phyloP scores from a whole-genome alignment of 2,888 invertebrate genomes.

The Axea sp. region DNA sequence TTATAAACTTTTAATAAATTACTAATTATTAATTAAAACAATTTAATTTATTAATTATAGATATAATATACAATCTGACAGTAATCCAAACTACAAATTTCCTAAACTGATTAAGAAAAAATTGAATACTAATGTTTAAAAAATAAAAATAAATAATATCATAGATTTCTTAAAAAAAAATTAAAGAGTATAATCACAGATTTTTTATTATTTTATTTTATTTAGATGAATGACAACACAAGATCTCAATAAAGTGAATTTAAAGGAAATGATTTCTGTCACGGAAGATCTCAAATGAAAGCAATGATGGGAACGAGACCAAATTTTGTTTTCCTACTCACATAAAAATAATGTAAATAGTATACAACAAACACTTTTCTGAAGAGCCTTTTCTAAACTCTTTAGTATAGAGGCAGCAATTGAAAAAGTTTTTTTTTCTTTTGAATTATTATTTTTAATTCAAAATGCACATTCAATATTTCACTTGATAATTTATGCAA shows the following conservation, averaged over 20 bases:
- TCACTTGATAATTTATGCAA: too few relatives aligned
- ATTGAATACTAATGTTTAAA: too few relatives aligned
- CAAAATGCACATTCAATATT: background rate
- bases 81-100: too few relatives aligned
- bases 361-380: background rate
- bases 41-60: too few relatives aligned
- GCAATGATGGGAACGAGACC: background rate
- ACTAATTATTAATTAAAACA: too few relatives aligned
- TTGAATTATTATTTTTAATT: background rate
- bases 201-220: background rate
- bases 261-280: background rate
- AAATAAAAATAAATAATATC: too few relatives aligned
- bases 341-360: constrained; percentile 2
- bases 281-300: background rate
- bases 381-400: background rate
- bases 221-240: background rate
- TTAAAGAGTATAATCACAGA: too few relatives aligned
- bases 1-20: too few relatives aligned
- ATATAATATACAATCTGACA: too few relatives aligned
- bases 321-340: constrained; percentile 1
- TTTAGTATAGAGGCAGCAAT: background rate
- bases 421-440: background rate
- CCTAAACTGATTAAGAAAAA: too few relatives aligned
- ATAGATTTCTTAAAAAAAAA: too few relatives aligned
- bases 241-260: background rate